Evolutionary conservation across 2,113 vertebrate species (phyloP), one percentile per base, ranked within the genome.

Genomic region (Echinops telfairi): DNA sequence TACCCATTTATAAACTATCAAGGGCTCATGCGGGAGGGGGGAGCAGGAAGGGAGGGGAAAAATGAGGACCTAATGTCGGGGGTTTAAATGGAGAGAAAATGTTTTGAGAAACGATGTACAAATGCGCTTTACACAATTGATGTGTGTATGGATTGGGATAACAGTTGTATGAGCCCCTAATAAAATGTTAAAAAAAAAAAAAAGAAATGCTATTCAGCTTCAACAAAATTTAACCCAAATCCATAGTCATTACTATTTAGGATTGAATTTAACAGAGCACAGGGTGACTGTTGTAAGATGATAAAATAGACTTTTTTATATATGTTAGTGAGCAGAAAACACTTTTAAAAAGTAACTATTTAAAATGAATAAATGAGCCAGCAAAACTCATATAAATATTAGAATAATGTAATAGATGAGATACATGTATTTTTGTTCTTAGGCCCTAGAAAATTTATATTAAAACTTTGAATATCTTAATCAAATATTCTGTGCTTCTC

Each of bases 261-360:
- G 82, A 12, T 33, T 86, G 53, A 19, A 64, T 64, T 78, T 82
- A 86, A 40, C 27, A 33, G 33, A 78, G 70, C 29, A 89, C 25
- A 31, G 25, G 19, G 19, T 71, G 23, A 6, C 31, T 70, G 57
- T 1, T 31, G 0, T 71, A 62, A 71, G 1, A 70, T 81, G 62
- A 81, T 82, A 75, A 91, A 82, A 57, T 66, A 62, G 14, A 86
- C 73, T 71, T 94, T 4, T 58, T 94, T 3, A 88, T 71, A 15
- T 71, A 15, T 85, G 6, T 7, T 66, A 43, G 6, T 16, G n/a
- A 31, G 10, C 53, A 80, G 29, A 83, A 53, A 53, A 53, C 47
- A 53, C 47, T 14, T 53, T 53, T 12, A 7, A 8, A 53, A 68
- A 3, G 7, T 27, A 25, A 22, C 6, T 53, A 77, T 93, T 81